Evolutionary conservation across 92 coral and sea anemone genomes (phyloP).

Genomic region (Porites lobata): DNA sequence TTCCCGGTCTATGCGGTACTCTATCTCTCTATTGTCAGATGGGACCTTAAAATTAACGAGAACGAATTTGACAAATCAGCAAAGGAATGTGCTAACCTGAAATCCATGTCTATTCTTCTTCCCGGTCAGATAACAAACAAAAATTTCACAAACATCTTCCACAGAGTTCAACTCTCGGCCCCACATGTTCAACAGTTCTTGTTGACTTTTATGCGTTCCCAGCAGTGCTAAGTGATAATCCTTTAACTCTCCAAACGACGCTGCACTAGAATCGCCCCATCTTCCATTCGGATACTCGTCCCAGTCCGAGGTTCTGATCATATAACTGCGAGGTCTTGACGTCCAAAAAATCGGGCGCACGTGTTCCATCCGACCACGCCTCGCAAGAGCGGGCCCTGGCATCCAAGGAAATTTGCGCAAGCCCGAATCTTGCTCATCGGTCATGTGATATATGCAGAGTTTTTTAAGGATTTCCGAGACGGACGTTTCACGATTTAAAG

Average conservation of each 20-base stretch:
- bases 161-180: constrained; percentile 73
- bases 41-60: no score
- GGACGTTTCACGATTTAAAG: constrained; percentile 76
- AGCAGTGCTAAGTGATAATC: constrained; percentile 82
- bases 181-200: constrained; percentile 85
- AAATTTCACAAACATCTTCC: constrained; percentile 75
- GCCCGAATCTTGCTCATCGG: constrained; percentile 38
- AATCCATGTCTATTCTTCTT: constrained; percentile 75
- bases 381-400: constrained; percentile 61
- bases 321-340: constrained; percentile 85
- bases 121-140: constrained; percentile 87
- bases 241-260: constrained; percentile 88
- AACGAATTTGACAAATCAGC: no score
- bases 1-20: no score
- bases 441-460: constrained; percentile 41
- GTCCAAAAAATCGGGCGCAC: constrained; percentile 96
- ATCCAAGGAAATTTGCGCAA: constrained; percentile 74
- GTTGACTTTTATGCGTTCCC: constrained; percentile 60
- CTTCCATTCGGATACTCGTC: constrained; percentile 90
- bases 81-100: constrained; percentile 46
- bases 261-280: constrained; percentile 89
- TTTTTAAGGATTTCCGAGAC: constrained; percentile 65
- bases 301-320: constrained; percentile 90
- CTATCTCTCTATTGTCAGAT: no score
- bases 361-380: constrained; percentile 73